Evolutionary conservation across 1,140 invertebrate genomes (phyloP).

Genomic region (Heliconius hermathena): DNA sequence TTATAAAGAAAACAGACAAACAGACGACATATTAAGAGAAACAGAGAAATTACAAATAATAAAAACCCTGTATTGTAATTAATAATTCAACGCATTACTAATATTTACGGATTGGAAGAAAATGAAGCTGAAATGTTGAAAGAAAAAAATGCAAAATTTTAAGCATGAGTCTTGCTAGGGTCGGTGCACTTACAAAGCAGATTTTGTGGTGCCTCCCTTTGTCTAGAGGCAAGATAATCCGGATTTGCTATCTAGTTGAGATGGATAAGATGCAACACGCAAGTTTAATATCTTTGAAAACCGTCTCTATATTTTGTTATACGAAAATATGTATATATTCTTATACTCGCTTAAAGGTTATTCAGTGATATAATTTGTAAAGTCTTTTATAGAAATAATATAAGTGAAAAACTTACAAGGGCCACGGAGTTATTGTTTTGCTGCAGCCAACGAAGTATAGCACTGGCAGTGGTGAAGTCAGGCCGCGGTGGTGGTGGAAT

Average conservation of each 20-base stretch:
- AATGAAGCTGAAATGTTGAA: too few species aligned
- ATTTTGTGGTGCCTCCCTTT: slow-evolving; percentile 27
- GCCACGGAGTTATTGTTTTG: slow-evolving; percentile 72
- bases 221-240: slow-evolving; percentile 25
- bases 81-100: too few species aligned
- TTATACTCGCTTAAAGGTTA: too few species aligned
- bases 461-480: slow-evolving; percentile 80
- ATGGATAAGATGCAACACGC: slow-evolving; percentile 3
- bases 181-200: slow-evolving; percentile 26
- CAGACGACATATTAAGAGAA: too few species aligned
- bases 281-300: slow-evolving; percentile 12
- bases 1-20: too few species aligned
- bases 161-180: slow-evolving; percentile 24
- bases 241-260: slow-evolving; percentile 25
- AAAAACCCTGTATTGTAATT: too few species aligned
- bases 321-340: neutral
- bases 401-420: slow-evolving; percentile 55
- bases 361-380: too few species aligned
- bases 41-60: too few species aligned
- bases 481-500: slow-evolving; percentile 78
- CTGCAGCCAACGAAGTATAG: slow-evolving; percentile 77
- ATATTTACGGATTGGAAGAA: too few species aligned
- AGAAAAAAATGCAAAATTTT: slow-evolving; percentile 7
- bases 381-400: too few species aligned
- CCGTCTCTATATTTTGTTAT: neutral